Base-by-base conservation (phyloP, 2,797 vertebrate genomes). In the Spea hammondii region DNA sequence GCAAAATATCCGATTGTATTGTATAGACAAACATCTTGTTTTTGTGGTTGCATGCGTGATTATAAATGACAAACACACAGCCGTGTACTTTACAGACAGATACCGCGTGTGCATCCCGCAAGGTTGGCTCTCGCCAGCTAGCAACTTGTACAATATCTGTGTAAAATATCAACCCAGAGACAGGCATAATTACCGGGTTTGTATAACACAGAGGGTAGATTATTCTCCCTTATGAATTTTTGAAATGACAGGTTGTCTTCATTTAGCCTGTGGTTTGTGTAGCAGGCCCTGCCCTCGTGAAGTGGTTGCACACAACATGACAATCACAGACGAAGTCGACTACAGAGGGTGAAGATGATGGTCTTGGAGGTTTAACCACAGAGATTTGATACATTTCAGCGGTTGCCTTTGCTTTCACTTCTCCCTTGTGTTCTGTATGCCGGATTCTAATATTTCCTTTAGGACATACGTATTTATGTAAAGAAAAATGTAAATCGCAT, bases 161-260 rank as follows among this genome's bases (percentile, higher is more conserved):
- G 73, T 45, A 77, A 74, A 86, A 81, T 82, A 85, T 59, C 78
- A 69, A 66, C 78, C 76, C 81, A 60, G 82, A 65, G 32, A 83
- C 79, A 87, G 86, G 55, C 57, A 8, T 69, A 67, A 70, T 78
- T 64, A 83, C 76, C 45, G 79, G 77, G 74, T 65, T 83, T 51
- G 67, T 83, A 55, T 83, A 82, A 65, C 48, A 50, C 45, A 6
- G 68, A 80, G 79, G 65, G 71, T 46, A 50, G 82, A 69, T 82
- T 80, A 80, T 84, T 80, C 77, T 87, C 89, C 85, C 85, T 67
- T 83, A 84, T 62, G 83, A 86, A 84, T 84, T 86, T 62, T 79
- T 76, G 79, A 84, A 82, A 83, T 84, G 86, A 83, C 82, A 85
- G 84, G 84, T 86, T 88, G 84, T 86, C 87, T 87, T 79, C 44